These are phyloP conservation scores for Lophius americanus DNA, from an alignment of 2,797 vertebrate species.

Conservation along the genomic window DNA sequence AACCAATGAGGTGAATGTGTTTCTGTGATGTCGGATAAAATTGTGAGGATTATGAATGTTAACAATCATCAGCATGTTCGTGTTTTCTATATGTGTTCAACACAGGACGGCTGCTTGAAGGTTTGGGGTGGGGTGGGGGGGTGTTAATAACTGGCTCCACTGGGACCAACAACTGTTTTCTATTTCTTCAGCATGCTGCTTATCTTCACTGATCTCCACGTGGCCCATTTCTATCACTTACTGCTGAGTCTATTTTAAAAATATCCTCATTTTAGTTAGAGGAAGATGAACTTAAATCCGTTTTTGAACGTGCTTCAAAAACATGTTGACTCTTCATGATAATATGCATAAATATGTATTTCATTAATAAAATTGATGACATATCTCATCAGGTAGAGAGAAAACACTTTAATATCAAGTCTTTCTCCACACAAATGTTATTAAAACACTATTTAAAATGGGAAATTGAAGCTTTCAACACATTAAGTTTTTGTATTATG, in stretches of 20 bases:
- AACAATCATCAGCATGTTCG: constrained; percentile 16
- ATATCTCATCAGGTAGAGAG: background rate
- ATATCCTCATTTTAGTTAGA: no score
- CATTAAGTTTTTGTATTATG: constrained; percentile 5
- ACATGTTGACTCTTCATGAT: background rate
- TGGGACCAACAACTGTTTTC: constrained; percentile 24
- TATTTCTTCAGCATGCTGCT: constrained; percentile 10
- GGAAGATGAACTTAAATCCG: no score
- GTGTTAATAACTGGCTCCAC: constrained; percentile 3
- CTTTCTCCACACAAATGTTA: constrained; percentile 14
- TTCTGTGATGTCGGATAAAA: constrained; percentile 4
- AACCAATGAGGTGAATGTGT: background rate
- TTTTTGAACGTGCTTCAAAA: constrained; percentile 8
- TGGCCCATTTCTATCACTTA: constrained; percentile 1
- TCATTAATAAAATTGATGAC: constrained; percentile 6
- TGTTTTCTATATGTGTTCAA: constrained; percentile 22
- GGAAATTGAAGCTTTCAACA: constrained; percentile 14
- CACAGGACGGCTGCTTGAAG: background rate
- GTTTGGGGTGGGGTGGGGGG: background rate
- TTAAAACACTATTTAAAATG: constrained; percentile 16
- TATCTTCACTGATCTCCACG: background rate
- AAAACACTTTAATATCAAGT: constrained; percentile 3
- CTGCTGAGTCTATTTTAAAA: background rate
- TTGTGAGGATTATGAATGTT: constrained; percentile 28
- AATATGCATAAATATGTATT: background rate